Base-by-base conservation (phyloP, 2,888 invertebrate species). In the Papilio elwesi region DNA sequence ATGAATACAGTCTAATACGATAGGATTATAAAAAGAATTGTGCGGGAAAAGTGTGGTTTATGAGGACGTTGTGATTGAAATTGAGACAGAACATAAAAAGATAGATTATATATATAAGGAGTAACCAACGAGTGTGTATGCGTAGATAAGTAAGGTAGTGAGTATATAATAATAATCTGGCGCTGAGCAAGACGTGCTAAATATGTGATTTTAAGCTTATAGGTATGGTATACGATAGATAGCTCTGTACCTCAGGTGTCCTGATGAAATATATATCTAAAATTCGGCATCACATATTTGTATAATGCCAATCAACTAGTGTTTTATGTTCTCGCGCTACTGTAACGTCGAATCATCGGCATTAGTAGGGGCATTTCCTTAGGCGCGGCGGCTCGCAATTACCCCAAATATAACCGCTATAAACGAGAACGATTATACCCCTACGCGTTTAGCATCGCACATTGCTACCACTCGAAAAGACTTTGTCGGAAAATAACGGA, bases 381-480 rank as follows among this genome's bases (percentile, higher is more conserved):
- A 76, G 79, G 76, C 81, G 80, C 82, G 80, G 78, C 78, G 78
- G 81, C 79, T 80, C 78, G 84, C 85, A 87, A 89, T 90, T 88
- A 87, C 86, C 84, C 80, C 82, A 79, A 90, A 90, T 87, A 88
- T 83, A 87, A 80, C 81, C 82, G 78, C 81, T 79, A 85, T 87
- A 88, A 89, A 82, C 78, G 79, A 80, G 78, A 82, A 78, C 85
- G 84, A 89, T 90, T 89, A 88, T 85, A 86, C 83, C 81, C 83
- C 85, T 85, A 87, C 84, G 85, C 78, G 83, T 86, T 88, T 83
- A 87, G 81, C 84, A 85, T 85, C 83, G 83, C 87, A 87, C 85
- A 85, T 85, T 83, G 83, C 83, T 74, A 79, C 82, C 83, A 85
- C 81, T 85, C 81, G 79, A 86, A 87, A 86, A 82, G 79, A 82